phyloP scores from a whole-genome alignment of 2,888 invertebrate genomes.

The Theretra japonica region DNA sequence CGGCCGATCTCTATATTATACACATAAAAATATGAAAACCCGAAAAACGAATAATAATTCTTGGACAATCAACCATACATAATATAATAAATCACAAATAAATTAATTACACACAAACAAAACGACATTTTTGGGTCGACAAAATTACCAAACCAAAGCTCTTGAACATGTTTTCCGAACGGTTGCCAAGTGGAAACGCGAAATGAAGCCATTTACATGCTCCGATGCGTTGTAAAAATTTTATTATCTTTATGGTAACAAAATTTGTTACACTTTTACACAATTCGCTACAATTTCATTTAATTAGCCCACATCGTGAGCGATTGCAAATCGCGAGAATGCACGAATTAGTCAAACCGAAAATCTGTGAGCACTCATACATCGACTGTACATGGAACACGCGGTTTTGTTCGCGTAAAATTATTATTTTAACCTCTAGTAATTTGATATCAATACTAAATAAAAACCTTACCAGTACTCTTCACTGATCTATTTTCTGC shows the following conservation, averaged over 20 bases:
- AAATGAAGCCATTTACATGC: conserved; percentile 23
- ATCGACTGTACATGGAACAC: background rate
- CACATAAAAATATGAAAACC: no score
- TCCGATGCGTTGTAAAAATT: conserved; percentile 24
- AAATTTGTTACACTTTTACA: conserved; percentile 33
- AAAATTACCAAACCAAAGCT: background rate
- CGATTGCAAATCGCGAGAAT: conserved; percentile 18
- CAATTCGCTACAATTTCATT: conserved; percentile 33
- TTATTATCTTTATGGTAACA: conserved; percentile 26
- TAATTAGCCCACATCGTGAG: conserved; percentile 28
- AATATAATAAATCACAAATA: background rate
- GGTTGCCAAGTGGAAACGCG: background rate
- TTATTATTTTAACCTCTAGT: background rate
- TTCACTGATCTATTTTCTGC: background rate
- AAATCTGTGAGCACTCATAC: background rate
- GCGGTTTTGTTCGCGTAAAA: background rate
- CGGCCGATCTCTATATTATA: no score
- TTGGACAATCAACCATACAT: no score
- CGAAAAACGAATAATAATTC: no score
- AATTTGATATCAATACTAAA: no score
- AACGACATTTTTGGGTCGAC: conserved; percentile 1
- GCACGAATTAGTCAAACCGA: conserved; percentile 4
- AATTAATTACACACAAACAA: background rate
- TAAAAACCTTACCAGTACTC: background rate
- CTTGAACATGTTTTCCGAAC: background rate